Evolutionary conservation across 2,797 vertebrate genomes (phyloP).

Genomic region (Poeciliopsis presidionis): DNA sequence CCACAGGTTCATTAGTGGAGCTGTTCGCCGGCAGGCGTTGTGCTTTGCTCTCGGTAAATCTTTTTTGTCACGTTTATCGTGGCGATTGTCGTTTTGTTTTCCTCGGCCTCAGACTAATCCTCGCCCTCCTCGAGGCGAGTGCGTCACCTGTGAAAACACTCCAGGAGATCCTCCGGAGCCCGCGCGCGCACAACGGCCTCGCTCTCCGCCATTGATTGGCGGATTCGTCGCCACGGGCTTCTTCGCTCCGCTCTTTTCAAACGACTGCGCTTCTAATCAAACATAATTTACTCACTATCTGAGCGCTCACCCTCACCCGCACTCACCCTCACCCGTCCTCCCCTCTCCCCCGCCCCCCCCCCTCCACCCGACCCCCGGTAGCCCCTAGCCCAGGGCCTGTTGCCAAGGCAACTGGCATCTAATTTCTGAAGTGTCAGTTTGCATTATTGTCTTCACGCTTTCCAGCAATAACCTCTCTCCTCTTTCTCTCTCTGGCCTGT

Average conservation of each 20-base stretch:
- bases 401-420: constrained; percentile 97
- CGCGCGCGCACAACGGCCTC: too few species aligned
- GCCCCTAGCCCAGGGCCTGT: constrained; percentile 91
- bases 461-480: constrained; percentile 88
- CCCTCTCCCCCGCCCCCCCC: constrained; percentile 79
- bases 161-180: constrained; percentile 14
- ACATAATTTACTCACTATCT: constrained; percentile 97
- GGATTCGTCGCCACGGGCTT: constrained; percentile 78
- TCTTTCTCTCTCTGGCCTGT: constrained; percentile 45
- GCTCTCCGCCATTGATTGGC: constrained; percentile 53
- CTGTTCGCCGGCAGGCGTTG: too few species aligned
- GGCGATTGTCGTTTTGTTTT: constrained; percentile 14
- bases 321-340: constrained; percentile 84
- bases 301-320: constrained; percentile 84
- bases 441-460: constrained; percentile 99
- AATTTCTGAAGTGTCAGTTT: constrained; percentile 99
- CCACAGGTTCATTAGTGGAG: too few species aligned
- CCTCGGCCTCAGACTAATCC: constrained; percentile 9
- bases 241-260: constrained; percentile 89
- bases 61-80: too few species aligned
- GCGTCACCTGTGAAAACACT: constrained; percentile 39
- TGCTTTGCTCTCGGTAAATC: too few species aligned
- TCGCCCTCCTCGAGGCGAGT: constrained; percentile 37
- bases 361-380: constrained; percentile 73
- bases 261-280: constrained; percentile 99